Base-by-base conservation (phyloP, 2,888 invertebrate species). In the Mactromeris polynyma region DNA sequence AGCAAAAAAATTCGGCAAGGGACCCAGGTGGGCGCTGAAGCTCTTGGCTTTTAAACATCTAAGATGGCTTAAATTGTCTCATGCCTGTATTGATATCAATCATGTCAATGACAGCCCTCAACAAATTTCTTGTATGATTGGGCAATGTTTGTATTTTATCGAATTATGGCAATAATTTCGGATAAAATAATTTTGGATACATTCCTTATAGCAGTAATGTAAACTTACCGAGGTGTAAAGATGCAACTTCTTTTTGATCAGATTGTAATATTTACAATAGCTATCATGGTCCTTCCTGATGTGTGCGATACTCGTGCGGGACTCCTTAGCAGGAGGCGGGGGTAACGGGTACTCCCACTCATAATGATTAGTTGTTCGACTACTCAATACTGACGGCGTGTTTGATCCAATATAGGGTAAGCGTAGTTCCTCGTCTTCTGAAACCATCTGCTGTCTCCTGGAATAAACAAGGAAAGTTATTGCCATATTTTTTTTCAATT, bases 171-270 rank as follows among this genome's bases (percentile, higher is more conserved):
- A n/a, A n/a, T n/a, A n/a, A n/a, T n/a, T n/a, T n/a, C n/a, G n/a
- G n/a, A n/a, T n/a, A n/a, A n/a, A n/a, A n/a, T n/a, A n/a, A n/a
- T n/a, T n/a, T n/a, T n/a, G n/a, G n/a, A n/a, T n/a, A n/a, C n/a
- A n/a, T n/a, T n/a, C 46, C 14, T 46, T 14, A 46, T 11, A 46
- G 17, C 6, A 46, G 6, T 4, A 40, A 1, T 11, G 3, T 21
- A 40, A 88, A 94, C 94, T 93, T 93, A 95, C 95, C 6, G 95
- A 95, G 33, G 94, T 94, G 82, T 94, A 95, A 33, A 93, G 93
- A 58, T 95, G 95, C 87, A 95, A 92, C 36, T 94, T 94, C 85
- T 94, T 94, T 89, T 93, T 94, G 58, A 94, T 93, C n/a, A 94
- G 92, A 36, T 90, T 93, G 81, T 94, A 93, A 73, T 94, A 94